phyloP scores from a whole-genome alignment of 2,797 vertebrate species.

The Coluber constrictor region DNA sequence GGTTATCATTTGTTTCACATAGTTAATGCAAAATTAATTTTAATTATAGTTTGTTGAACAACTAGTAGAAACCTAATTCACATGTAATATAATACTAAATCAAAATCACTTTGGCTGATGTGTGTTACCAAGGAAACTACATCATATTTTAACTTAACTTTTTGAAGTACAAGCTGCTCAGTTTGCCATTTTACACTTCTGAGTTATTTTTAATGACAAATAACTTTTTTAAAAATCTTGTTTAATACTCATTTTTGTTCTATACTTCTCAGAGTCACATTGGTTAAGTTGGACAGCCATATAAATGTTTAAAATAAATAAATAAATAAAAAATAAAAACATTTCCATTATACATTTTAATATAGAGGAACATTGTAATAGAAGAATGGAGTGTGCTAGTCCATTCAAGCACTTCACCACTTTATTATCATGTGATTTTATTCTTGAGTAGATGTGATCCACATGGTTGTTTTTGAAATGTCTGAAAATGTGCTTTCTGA shows the following conservation, averaged over 20 bases:
- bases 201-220: not conserved
- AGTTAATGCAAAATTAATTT: not conserved
- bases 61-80: not conserved
- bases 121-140: not conserved
- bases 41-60: not conserved
- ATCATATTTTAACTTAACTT: not conserved
- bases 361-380: not conserved
- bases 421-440: not conserved
- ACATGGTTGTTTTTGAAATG: not conserved
- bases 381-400: not conserved
- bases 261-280: not conserved
- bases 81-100: not conserved
- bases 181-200: not conserved
- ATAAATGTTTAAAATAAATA: not conserved
- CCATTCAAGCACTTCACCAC: not conserved
- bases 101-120: not conserved
- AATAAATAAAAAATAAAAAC: not conserved
- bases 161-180: not conserved
- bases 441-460: not conserved
- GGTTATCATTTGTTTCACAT: not conserved
- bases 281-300: not conserved
- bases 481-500: not conserved
- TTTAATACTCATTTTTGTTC: not conserved
- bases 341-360: not conserved
- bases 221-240: not conserved